Evolutionary conservation across 2,797 vertebrate genomes (phyloP).

Genomic region (Gallirallus australis): DNA sequence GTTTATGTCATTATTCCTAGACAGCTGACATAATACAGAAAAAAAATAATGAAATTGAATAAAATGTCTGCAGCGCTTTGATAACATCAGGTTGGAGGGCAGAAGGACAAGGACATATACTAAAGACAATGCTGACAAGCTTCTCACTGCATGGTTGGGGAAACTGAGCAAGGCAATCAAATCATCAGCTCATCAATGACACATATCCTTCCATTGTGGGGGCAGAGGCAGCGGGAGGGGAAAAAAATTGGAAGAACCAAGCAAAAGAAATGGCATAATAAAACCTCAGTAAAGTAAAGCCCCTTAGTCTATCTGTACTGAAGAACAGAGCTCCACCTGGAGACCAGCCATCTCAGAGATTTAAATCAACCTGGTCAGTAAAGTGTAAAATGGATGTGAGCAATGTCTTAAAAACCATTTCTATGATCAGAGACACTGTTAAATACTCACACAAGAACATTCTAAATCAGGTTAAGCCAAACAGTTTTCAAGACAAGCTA

Average conservation of each 20-base stretch:
- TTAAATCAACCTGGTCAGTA: not conserved
- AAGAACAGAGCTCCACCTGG: not conserved
- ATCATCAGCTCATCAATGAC: not conserved
- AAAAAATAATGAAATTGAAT: not conserved
- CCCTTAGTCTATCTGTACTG: not conserved
- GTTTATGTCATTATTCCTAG: not conserved
- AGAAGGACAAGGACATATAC: not conserved
- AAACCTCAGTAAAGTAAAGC: not conserved
- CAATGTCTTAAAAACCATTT: not conserved
- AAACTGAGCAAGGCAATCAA: not conserved
- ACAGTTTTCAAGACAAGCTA: not conserved
- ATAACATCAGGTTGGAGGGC: not conserved
- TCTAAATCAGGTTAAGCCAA: not conserved
- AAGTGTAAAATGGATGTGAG: not conserved
- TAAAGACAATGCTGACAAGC: not conserved
- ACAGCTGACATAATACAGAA: not conserved
- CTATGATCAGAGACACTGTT: not conserved
- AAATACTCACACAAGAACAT: not conserved
- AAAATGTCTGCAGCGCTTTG: not conserved
- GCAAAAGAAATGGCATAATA: not conserved
- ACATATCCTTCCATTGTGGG: not conserved
- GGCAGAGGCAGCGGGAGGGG: not conserved
- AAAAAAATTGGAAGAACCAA: not conserved
- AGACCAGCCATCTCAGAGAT: not conserved
- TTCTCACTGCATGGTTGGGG: not conserved